These are phyloP conservation scores for Hymenochirus boettgeri DNA, from an alignment of 2,113 vertebrate species.

Conservation along the genomic window DNA sequence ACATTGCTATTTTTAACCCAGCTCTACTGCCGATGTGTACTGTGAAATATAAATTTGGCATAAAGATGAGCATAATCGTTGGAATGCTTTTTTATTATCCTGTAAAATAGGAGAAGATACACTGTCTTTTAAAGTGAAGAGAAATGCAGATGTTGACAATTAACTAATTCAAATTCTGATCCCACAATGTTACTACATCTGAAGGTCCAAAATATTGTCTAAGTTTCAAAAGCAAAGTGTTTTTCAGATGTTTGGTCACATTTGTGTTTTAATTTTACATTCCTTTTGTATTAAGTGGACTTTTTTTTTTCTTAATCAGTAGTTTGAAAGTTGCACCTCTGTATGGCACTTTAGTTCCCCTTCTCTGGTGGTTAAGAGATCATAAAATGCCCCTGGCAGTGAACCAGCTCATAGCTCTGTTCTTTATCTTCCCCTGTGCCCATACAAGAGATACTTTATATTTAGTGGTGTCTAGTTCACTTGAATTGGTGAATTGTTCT, in stretches of 20 bases:
- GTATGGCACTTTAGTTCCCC: slow-evolving; percentile 11
- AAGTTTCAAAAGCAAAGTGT: too few species aligned
- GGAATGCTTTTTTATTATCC: too few species aligned
- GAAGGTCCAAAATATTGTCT: too few species aligned
- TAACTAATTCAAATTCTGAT: too few species aligned
- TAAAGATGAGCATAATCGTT: background rate
- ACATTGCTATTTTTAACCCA: slow-evolving; percentile 40
- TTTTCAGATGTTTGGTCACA: background rate
- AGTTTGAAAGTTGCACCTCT: background rate
- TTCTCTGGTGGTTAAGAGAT: slow-evolving; percentile 3
- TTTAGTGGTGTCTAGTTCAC: slow-evolving; percentile 60
- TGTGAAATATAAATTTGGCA: slow-evolving; percentile 33
- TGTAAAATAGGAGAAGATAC: too few species aligned
- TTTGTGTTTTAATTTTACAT: slow-evolving; percentile 6
- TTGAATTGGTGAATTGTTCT: slow-evolving; percentile 59
- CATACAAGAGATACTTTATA: slow-evolving; percentile 59
- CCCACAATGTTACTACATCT: too few species aligned
- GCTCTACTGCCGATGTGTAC: slow-evolving; percentile 59
- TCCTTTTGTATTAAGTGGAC: background rate
- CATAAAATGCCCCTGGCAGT: slow-evolving; percentile 54
- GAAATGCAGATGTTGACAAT: too few species aligned
- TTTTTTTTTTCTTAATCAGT: background rate
- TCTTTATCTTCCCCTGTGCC: slow-evolving; percentile 60
- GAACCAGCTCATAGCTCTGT: slow-evolving; percentile 58
- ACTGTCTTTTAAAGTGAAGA: too few species aligned